Base-by-base conservation (phyloP, 2,113 vertebrate species). In the Carettochelys insculpta region DNA sequence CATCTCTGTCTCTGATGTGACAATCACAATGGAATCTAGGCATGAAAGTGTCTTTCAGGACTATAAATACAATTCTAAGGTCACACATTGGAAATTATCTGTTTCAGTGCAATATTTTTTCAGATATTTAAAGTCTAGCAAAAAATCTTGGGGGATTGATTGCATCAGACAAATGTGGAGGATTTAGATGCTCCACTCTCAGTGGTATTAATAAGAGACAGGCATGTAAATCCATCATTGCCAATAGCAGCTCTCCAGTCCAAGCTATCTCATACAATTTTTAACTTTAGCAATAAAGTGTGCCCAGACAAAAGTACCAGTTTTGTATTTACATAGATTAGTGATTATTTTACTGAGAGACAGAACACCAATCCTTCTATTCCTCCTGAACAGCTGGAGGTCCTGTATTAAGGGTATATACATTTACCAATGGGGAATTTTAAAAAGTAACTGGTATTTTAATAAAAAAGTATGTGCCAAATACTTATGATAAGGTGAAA, bases 51-150 rank as follows among this genome's bases (percentile, higher is more conserved):
- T 88, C 77, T 94, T 92, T 95, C 38, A 86, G 77, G 90, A 78
- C 41, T 73, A 48, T 83, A 94, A 85, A 91, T 48, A 10, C 0
- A 82, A 13, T 77, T 65, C 50, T 81, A 78, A 78, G 96, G 85
- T 94, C 87, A 94, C 91, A 52, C 41, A 92, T 77, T 75, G 38
- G 47, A 93, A 56, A 93, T 94, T 75, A 95, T 76, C 79, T 89
- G 89, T 92, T 94, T 90, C 86, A 31, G 43, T 77, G 25, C 50
- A 86, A 92, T 84, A 1, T 38, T 54, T 76, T 95, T 95, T 94
- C 34, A 86, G 84, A 22, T 5, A 87, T 89, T 90, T 87, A 75
- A 90, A 80, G 51, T 86, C 68, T 80, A 82, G 3, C 89, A 76
- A 86, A 81, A 89, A 20, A 9, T 0, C 0, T 77, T 86, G 48